Base-by-base conservation (phyloP, 53 echinoderm and acorn worm species). In the Pentamera pediparva region DNA sequence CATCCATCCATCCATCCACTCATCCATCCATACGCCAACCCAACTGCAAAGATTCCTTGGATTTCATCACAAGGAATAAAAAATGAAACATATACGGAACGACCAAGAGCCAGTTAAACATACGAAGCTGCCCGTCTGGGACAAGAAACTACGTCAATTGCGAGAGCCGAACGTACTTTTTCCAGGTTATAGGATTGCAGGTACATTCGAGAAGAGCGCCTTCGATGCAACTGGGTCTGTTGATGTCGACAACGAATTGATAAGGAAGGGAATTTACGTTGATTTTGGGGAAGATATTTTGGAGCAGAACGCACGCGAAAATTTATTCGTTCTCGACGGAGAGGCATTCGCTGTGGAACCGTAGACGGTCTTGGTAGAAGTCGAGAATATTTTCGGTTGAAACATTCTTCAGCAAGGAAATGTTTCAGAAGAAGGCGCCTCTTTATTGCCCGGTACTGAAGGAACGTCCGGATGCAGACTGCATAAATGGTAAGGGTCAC, bases 161-260 rank as follows among this genome's bases (percentile, higher is more conserved):
- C 28, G 2, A 43, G 67, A 67, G 31, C 28, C 24, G 11, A 67
- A 41, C 30, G 33, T 53, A 8, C 36, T 72, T 8, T 72, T 49
- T 18, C 51, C 51, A 22, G 73, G 73, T 18, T 72, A 72, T 32
- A 72, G 55, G 27, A 54, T 72, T 52, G 73, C 73, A 54, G 37
- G 31, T 8, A 49, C 73, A 7, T 72, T 72, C 7, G 73, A 51
- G 35, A 54, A 37, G 21, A 72, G 73, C 54, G 73, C 54, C 12
- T 11, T 53, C 6, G 32, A 52, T 37, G 8, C 37, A 1, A 35
- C 49, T 0, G 73, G 73, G 4, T 34, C 19, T 34, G 36, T 72
- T n/a, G 73, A 72, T 3, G 19, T 20, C 4, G 6, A 5, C 2
- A 53, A 51, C 17, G 21, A 35, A n/a, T 53, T 72, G 36, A 72